Percentiles rank a stretch among this genome's conserved stretches.
These are phyloP conservation scores for Catajapyx aquilonaris DNA, from an alignment of 1,140 invertebrate species.

Conservation along the genomic window DNA sequence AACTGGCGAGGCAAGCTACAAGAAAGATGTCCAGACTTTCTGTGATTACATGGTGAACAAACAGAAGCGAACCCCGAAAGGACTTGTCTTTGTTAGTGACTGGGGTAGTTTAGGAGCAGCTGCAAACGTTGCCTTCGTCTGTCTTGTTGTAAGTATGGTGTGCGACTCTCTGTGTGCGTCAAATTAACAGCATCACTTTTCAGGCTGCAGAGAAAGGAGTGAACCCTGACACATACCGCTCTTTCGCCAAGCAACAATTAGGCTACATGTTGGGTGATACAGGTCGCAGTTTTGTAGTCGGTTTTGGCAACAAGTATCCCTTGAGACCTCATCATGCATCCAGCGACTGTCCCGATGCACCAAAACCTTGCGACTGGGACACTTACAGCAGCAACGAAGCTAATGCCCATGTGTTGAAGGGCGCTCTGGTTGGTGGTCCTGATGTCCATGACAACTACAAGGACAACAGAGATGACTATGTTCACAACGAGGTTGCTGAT, in stretches of 20 bases:
- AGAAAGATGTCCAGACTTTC: conserved; percentile 24
- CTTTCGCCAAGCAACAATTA: conserved; percentile 36
- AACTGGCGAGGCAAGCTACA: conserved; percentile 22
- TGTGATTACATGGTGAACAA: conserved; percentile 26
- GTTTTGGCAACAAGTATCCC: conserved; percentile 35
- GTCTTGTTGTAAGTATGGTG: conserved; percentile 11
- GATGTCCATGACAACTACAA: conserved; percentile 16
- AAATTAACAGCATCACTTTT: conserved; percentile 6
- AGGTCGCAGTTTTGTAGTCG: conserved; percentile 38
- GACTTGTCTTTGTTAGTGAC: conserved; percentile 31
- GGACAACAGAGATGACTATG: conserved; percentile 16
- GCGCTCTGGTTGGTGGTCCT: conserved; percentile 23
- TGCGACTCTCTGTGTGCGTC: conserved; percentile 1
- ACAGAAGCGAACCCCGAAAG: conserved; percentile 28
- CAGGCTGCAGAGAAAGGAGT: conserved; percentile 23
- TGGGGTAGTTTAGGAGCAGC: conserved; percentile 33
- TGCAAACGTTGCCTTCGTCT: conserved; percentile 34
- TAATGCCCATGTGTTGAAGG: conserved; percentile 20
- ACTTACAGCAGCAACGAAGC: conserved; percentile 8
- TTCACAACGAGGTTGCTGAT: conserved; percentile 20
- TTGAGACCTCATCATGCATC: conserved; percentile 25
- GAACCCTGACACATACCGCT: conserved; percentile 21
- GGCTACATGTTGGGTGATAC: conserved; percentile 35
- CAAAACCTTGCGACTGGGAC: conserved; percentile 13
- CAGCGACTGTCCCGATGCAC: conserved; percentile 15